These are phyloP conservation scores for Hirundichthys speculiger DNA, from an alignment of 2,113 vertebrate species.

Conservation along the genomic window DNA sequence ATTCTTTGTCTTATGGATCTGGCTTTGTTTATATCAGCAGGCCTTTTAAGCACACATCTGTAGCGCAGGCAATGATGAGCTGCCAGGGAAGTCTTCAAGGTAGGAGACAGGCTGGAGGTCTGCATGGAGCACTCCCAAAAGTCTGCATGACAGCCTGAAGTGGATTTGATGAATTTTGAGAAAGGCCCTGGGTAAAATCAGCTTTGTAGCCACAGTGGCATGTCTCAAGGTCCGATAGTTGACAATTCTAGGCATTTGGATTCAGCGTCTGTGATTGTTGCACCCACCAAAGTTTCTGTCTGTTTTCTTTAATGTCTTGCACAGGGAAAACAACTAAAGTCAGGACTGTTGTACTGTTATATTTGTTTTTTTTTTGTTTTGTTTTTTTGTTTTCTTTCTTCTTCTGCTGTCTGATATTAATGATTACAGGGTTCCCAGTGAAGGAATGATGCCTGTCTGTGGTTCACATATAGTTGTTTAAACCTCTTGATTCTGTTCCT, in stretches of 20 bases:
- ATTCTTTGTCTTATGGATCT: constrained; percentile 48
- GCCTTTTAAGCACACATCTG: constrained; percentile 59
- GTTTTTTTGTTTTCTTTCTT: neutral
- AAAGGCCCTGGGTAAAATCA: constrained; percentile 18
- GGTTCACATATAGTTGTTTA: neutral
- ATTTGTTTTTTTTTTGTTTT: constrained; percentile 18
- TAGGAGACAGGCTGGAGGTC: constrained; percentile 60
- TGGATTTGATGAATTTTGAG: constrained; percentile 37
- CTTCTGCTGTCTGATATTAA: neutral
- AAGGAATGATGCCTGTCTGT: neutral
- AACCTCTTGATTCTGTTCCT: neutral
- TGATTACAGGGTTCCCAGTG: neutral
- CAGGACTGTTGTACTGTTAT: constrained; percentile 2
- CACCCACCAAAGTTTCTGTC: constrained; percentile 26
- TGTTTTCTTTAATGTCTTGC: constrained; percentile 21
- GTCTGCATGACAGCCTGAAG: constrained; percentile 55
- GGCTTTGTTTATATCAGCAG: constrained; percentile 63
- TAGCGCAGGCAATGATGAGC: constrained; percentile 64
- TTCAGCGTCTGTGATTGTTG: constrained; percentile 44
- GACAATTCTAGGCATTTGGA: constrained; percentile 37
- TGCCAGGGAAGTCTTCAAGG: constrained; percentile 55
- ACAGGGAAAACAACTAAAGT: constrained; percentile 9
- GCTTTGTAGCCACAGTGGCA: constrained; percentile 48
- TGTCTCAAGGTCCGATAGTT: constrained; percentile 43
- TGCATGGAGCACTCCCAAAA: constrained; percentile 58